Evolutionary conservation across 2,797 vertebrate species (phyloP).

Genomic region (Kryptolebias ocellatus): DNA sequence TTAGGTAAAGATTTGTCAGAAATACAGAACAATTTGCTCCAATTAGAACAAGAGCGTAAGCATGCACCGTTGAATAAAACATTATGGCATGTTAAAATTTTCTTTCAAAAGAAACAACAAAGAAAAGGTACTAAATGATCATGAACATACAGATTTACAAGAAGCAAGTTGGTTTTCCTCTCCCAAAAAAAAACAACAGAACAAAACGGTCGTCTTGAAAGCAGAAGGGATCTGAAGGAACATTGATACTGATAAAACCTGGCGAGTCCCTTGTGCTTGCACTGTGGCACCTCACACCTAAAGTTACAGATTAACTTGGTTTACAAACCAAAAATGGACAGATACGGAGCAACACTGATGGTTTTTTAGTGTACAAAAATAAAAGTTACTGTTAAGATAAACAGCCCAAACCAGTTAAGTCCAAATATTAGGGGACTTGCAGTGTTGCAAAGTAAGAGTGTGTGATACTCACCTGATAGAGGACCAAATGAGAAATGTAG

Average conservation of each 20-base stretch:
- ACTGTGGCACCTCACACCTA: slow-evolving; percentile 45
- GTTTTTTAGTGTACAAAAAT: slow-evolving; percentile 68
- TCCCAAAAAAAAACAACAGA: slow-evolving; percentile 53
- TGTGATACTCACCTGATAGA: slow-evolving; percentile 22
- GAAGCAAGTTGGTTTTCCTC: slow-evolving; percentile 38
- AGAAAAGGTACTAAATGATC: slow-evolving; percentile 66
- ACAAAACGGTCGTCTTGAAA: slow-evolving; percentile 43
- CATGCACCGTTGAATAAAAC: slow-evolving; percentile 82
- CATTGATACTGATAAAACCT: slow-evolving; percentile 81
- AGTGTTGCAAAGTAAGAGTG: slow-evolving; percentile 2
- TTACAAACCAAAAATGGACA: slow-evolving; percentile 38
- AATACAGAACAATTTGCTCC: slow-evolving; percentile 74
- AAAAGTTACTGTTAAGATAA: slow-evolving; percentile 46
- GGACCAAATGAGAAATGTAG: slow-evolving; percentile 31
- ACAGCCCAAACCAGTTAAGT: slow-evolving; percentile 17
- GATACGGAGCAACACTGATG: slow-evolving; percentile 44
- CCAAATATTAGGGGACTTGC: slow-evolving; percentile 20
- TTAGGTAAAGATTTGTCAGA: slow-evolving; percentile 72
- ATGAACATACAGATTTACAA: slow-evolving; percentile 61
- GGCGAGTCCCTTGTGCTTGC: slow-evolving; percentile 65
- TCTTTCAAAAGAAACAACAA: slow-evolving; percentile 68
- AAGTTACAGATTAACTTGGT: slow-evolving; percentile 48
- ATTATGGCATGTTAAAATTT: slow-evolving; percentile 77
- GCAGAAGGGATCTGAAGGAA: slow-evolving; percentile 38
- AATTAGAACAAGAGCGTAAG: slow-evolving; percentile 66